Evolutionary conservation across 2,113 vertebrate species (phyloP).

Genomic region (Monarcha castaneiventris): DNA sequence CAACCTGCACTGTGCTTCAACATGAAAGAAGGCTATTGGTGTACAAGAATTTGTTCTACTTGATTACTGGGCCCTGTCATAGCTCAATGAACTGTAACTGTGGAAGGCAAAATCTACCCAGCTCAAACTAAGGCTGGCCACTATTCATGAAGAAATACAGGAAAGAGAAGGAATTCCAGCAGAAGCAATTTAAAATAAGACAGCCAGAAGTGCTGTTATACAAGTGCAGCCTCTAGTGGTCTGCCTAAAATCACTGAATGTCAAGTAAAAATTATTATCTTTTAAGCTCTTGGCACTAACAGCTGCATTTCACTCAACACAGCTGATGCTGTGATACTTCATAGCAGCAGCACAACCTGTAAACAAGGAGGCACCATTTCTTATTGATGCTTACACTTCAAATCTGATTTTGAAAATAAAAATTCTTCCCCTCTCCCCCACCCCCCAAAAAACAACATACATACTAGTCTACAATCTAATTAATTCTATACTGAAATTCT

Average conservation of each 20-base stretch:
- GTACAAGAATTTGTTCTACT: not conserved
- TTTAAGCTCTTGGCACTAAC: not conserved
- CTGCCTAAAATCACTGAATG: not conserved
- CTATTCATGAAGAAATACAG: not conserved
- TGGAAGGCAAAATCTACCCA: not conserved
- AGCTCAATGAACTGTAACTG: not conserved
- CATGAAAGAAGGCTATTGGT: not conserved
- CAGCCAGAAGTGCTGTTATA: not conserved
- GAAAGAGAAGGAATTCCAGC: not conserved
- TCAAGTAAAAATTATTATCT: not conserved
- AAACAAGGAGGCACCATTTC: not conserved
- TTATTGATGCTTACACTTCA: not conserved
- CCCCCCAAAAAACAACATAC: not conserved
- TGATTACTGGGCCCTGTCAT: not conserved
- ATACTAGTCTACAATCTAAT: not conserved
- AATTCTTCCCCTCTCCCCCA: not conserved
- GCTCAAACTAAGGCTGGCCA: not conserved
- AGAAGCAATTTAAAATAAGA: not conserved
- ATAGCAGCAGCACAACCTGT: not conserved
- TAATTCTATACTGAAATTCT: not conserved
- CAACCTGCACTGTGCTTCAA: not conserved
- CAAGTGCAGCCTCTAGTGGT: conserved; percentile 63
- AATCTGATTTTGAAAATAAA: not conserved
- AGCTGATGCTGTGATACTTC: not conserved
- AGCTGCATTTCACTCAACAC: not conserved